Conservation (phyloP, 2,888 invertebrate species). For the Leptinotarsa rubiginosa region DNA sequence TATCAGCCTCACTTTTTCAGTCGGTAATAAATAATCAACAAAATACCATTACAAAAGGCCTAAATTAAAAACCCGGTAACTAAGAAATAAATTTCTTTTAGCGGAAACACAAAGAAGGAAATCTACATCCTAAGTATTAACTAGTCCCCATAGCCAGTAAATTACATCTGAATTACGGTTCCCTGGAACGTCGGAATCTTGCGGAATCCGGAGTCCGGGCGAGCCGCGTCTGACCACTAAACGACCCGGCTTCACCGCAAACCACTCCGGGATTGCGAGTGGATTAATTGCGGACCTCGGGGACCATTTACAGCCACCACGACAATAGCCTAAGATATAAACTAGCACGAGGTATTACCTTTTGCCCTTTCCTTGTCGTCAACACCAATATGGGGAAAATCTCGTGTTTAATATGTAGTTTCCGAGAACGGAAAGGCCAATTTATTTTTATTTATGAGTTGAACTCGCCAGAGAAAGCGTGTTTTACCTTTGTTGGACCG, state of each 20-base stretch:
- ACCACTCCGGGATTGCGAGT: constrained; percentile 60
- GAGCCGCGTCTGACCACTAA: constrained; percentile 59
- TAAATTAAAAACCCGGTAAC: not conserved
- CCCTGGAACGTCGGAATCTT: constrained; percentile 52
- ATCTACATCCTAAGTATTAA: constrained; percentile 46
- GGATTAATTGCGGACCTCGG: constrained; percentile 64
- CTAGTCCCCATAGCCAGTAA: constrained; percentile 46
- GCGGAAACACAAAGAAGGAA: constrained; percentile 38
- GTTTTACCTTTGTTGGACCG: constrained; percentile 21
- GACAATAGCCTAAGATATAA: constrained; percentile 62
- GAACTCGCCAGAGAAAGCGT: constrained; percentile 26
- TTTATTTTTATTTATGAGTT: constrained; percentile 39
- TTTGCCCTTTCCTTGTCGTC: constrained; percentile 57
- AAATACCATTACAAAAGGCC: too few relatives aligned
- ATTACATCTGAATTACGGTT: constrained; percentile 50
- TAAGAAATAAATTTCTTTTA: not conserved
- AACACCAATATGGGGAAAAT: constrained; percentile 61
- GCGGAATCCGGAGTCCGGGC: constrained; percentile 55
- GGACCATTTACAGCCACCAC: constrained; percentile 61
- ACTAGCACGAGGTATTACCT: constrained; percentile 61
- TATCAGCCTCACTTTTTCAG: too few relatives aligned
- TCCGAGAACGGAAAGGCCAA: constrained; percentile 26
- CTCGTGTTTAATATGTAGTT: constrained; percentile 44
- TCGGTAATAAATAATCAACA: too few relatives aligned
- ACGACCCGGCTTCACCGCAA: constrained; percentile 59